phyloP scores from a whole-genome alignment of 2,113 vertebrate genomes.

The Prunella himalayana region DNA sequence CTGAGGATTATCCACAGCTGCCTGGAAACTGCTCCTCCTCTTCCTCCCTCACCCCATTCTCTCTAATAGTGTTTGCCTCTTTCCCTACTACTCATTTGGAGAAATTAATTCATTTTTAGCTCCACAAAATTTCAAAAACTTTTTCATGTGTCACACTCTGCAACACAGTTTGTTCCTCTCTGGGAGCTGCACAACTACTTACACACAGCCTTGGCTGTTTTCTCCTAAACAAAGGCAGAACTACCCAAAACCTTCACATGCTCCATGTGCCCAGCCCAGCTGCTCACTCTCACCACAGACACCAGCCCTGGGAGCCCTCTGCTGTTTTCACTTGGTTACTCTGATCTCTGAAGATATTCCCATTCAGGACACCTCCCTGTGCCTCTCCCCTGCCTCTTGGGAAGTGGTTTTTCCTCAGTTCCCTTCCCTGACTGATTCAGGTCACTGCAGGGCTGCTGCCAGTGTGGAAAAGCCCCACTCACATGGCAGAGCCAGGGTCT shows the following conservation, averaged over 20 bases:
- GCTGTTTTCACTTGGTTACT: background rate
- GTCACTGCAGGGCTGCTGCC: background rate
- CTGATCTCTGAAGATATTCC: background rate
- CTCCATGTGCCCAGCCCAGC: background rate
- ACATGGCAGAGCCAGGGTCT: fast-evolving
- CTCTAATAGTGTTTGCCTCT: background rate
- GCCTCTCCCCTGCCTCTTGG: background rate
- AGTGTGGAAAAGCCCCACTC: fast-evolving
- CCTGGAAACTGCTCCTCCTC: background rate
- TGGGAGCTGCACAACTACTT: background rate
- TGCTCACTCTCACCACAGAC: background rate
- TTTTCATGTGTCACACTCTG: background rate
- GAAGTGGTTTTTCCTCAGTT: background rate
- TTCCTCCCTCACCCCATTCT: background rate
- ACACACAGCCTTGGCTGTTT: background rate
- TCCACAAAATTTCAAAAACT: background rate
- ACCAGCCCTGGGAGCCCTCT: background rate
- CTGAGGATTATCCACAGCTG: background rate
- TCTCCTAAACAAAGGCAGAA: background rate
- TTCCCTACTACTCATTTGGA: background rate
- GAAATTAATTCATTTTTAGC: background rate
- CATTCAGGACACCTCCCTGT: background rate
- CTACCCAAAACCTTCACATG: fast-evolving
- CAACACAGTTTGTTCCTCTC: background rate
- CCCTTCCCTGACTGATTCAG: no score